Evolutionary conservation across 2,113 vertebrate genomes (phyloP), one percentile per base, ranked within the genome.

Genomic region (Crocuta crocuta): DNA sequence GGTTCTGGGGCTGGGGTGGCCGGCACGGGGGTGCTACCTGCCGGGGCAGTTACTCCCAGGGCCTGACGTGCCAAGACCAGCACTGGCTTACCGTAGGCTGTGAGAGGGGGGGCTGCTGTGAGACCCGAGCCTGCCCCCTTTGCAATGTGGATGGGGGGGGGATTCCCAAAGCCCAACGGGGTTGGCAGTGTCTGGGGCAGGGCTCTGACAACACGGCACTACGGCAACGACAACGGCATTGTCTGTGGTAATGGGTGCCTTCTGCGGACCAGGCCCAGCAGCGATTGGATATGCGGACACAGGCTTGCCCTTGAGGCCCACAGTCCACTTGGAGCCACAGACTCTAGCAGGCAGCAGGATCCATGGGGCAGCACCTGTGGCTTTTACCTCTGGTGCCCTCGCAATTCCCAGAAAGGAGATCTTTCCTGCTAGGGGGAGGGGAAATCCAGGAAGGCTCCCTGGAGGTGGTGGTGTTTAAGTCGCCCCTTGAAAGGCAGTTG

Each of bases 281-380:
- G 48, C 39, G 31, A 39, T 31, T 31, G 12, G 81, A 35, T 12
- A 65, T 3, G 24, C 8, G 68, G 33, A 68, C 26, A 31, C 10
- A 55, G 65, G 35, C 31, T 74, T 8, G 4, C 21, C 48, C 55
- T 7, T 2, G 0, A 73, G 35, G 15, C n/a, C 43, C 43, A 33
- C 28, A 0, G 28, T 50, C 45, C 24, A 12, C n/a, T 2, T 0
- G 0, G 31, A 10, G 86, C 39, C 0, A 0, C 50, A 43, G 16
- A 31, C 4, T 13, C 81, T 65, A 35, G 50, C 2, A 39, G 82
- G 58, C 33, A 7, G 33, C 1, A 17, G 79, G 16, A 35, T 55
- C 50, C 2, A 0, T 2, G 13, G 19, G 50, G 2, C 33, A 53
- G 70, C 3, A 31, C 58, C 68, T 78, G 24, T 17, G 53, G 58